Conservation (phyloP, 2,797 vertebrate species). For the Pygocentrus nattereri region DNA sequence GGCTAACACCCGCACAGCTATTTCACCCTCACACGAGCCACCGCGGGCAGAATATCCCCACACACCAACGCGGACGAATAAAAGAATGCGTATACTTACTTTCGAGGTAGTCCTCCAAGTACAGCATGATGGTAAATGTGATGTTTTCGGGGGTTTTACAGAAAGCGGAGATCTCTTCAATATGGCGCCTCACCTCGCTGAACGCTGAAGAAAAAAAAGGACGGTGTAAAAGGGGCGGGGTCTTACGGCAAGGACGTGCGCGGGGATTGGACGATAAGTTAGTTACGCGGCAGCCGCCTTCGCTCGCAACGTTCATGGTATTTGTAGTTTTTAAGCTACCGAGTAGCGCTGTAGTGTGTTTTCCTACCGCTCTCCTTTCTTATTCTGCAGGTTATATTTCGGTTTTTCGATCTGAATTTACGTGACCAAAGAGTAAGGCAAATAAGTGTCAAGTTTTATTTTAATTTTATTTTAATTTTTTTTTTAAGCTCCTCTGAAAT, state of each 20-base stretch:
- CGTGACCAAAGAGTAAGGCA: no score
- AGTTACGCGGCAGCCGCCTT: background rate
- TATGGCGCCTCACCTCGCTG: slow-evolving; percentile 91
- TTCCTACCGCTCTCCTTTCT: no score
- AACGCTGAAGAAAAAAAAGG: slow-evolving; percentile 84
- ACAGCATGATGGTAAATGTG: slow-evolving; percentile 86
- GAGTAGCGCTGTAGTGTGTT: no score
- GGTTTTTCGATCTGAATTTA: no score
- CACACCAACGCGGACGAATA: background rate
- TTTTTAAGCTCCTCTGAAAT: no score
- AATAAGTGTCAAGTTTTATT: no score
- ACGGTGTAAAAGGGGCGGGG: slow-evolving; percentile 71
- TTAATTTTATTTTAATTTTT: no score
- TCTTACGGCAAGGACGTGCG: slow-evolving; percentile 65
- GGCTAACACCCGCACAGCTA: slow-evolving; percentile 67
- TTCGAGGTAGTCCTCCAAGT: slow-evolving; percentile 97
- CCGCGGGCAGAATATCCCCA: background rate
- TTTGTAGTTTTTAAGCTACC: slow-evolving; percentile 57
- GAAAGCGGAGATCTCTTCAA: slow-evolving; percentile 83
- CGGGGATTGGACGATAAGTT: slow-evolving; percentile 66
- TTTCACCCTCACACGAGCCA: slow-evolving; percentile 14
- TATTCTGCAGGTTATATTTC: no score
- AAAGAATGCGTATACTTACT: slow-evolving; percentile 84
- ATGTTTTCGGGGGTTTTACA: slow-evolving; percentile 64
- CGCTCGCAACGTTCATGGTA: background rate